Evolutionary conservation across 2,888 invertebrate genomes (phyloP).

Genomic region (Sepioteuthis lessoniana): DNA sequence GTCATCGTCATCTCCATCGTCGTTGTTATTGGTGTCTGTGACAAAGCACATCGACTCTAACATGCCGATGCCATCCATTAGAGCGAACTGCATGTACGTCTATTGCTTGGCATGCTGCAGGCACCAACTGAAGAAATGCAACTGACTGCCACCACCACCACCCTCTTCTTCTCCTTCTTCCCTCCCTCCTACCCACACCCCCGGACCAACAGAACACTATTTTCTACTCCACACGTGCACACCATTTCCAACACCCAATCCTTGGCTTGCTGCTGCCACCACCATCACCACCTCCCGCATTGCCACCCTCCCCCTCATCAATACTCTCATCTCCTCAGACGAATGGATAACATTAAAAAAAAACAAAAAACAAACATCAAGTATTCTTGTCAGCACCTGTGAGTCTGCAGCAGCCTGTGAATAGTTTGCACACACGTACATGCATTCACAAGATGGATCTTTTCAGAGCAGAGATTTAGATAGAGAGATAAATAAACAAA

Average conservation of each 20-base stretch:
- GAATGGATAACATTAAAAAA: not conserved
- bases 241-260: not conserved
- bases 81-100: not conserved
- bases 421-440: not conserved
- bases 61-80: not conserved
- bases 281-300: too few relatives aligned
- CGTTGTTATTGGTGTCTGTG: not conserved
- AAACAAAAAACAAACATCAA: not conserved
- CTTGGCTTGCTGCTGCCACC: not conserved
- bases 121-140: slow-evolving; percentile 6
- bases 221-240: not conserved
- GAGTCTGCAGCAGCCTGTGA: not conserved
- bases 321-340: not conserved
- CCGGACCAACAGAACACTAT: not conserved
- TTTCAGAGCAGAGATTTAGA: not conserved
- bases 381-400: slow-evolving; percentile 33
- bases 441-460: not conserved
- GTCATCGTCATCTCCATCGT: not conserved
- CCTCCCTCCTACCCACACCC: not conserved
- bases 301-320: not conserved
- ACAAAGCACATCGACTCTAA: not conserved
- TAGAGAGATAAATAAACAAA: not conserved
- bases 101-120: not conserved
- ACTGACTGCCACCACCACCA: not conserved
- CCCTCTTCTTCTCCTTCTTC: not conserved